phyloP scores from a whole-genome alignment of 2,113 vertebrate genomes.

The Neotragus moschatus region DNA sequence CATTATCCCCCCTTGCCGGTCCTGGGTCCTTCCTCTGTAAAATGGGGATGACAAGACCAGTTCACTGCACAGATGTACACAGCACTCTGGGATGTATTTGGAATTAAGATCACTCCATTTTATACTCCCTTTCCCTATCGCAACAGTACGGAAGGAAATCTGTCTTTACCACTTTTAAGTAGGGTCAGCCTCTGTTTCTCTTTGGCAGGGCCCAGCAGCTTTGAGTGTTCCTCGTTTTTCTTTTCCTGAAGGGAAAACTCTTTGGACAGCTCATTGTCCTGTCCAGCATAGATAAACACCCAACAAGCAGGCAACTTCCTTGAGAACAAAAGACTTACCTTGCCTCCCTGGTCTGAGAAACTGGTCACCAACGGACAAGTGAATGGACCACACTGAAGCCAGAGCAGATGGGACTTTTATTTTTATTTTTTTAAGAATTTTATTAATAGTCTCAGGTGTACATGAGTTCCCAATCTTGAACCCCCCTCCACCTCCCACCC shows the following conservation, averaged over 20 bases:
- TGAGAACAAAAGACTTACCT: background rate
- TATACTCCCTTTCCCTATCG: background rate
- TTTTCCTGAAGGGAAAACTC: background rate
- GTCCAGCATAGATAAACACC: too few species aligned
- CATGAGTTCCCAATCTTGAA: too few species aligned
- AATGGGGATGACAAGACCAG: background rate
- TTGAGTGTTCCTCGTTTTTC: fast-evolving
- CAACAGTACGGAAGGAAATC: background rate
- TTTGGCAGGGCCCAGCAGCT: background rate
- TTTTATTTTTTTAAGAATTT: too few species aligned
- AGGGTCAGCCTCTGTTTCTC: background rate
- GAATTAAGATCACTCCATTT: background rate
- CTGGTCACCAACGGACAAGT: background rate
- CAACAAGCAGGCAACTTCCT: background rate
- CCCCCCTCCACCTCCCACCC: too few species aligned
- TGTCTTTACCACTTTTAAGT: background rate
- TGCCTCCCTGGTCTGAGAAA: background rate
- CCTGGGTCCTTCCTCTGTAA: too few species aligned
- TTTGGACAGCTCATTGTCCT: background rate
- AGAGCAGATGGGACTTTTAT: background rate
- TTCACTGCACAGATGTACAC: background rate
- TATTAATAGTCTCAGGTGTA: too few species aligned
- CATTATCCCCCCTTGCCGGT: background rate
- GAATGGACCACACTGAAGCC: background rate
- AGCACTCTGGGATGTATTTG: background rate